These are phyloP conservation scores for Podarcis cretensis DNA, from an alignment of 2,113 vertebrate species.

Conservation along the genomic window DNA sequence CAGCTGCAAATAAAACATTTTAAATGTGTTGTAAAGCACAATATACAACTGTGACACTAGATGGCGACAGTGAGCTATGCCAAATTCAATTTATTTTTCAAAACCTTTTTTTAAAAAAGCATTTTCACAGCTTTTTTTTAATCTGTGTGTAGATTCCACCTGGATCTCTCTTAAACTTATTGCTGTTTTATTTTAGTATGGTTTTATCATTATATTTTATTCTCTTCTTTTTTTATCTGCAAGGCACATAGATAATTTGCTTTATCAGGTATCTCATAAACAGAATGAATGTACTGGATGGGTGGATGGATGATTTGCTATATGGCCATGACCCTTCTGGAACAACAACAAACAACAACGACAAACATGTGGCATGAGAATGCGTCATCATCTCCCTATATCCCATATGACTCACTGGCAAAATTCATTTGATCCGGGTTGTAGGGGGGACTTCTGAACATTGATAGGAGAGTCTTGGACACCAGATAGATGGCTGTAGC, in stretches of 20 bases:
- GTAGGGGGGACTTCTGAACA: slow-evolving; percentile 42
- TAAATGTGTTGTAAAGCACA: too few species aligned
- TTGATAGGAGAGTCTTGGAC: slow-evolving; percentile 61
- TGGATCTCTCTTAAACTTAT: too few species aligned
- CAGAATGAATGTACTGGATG: not conserved
- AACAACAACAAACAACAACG: not conserved
- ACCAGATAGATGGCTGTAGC: slow-evolving; percentile 61
- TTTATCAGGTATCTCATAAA: not conserved
- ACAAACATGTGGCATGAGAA: not conserved
- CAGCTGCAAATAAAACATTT: too few species aligned
- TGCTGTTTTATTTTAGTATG: too few species aligned
- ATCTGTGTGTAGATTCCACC: too few species aligned
- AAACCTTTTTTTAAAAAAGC: too few species aligned
- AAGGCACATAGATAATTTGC: not conserved
- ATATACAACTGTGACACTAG: too few species aligned
- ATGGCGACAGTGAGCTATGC: too few species aligned
- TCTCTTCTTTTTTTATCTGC: not conserved
- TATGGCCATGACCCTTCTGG: not conserved
- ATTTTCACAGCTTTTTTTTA: too few species aligned
- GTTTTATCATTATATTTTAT: too few species aligned
- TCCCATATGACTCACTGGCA: slow-evolving; percentile 57
- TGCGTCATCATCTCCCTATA: not conserved
- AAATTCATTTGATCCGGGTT: slow-evolving; percentile 42
- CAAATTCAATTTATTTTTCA: too few species aligned
- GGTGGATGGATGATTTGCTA: not conserved